Evolutionary conservation across 2,113 vertebrate genomes (phyloP).

Genomic region (Helogale parvula): DNA sequence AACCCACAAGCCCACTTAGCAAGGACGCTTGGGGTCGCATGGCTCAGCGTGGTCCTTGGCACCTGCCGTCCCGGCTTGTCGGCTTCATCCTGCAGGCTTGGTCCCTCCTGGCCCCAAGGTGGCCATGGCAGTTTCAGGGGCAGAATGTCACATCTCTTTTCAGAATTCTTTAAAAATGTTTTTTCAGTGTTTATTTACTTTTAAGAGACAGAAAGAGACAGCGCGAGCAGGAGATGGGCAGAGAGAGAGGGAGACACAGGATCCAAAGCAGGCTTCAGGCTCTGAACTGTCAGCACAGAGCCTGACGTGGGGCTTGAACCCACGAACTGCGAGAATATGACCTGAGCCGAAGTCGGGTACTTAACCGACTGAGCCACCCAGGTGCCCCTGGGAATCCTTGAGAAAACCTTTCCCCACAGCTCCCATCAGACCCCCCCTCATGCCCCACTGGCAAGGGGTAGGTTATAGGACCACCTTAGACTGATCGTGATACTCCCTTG

Average conservation of each 20-base stretch:
- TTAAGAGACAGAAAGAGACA: too few species aligned
- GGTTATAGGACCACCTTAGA: background rate
- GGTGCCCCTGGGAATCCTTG: background rate
- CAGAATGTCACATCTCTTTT: background rate
- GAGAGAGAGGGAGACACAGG: too few species aligned
- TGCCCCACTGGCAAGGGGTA: background rate
- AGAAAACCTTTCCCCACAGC: background rate
- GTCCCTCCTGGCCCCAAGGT: too few species aligned
- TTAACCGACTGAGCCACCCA: too few species aligned
- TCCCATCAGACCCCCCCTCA: background rate
- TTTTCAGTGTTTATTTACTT: too few species aligned
- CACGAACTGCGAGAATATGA: too few species aligned
- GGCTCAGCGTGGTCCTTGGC: background rate
- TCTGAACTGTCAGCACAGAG: too few species aligned
- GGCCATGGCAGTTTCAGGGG: too few species aligned
- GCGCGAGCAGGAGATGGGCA: too few species aligned
- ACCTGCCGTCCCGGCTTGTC: background rate
- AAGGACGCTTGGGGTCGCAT: rapidly evolving
- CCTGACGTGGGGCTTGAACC: too few species aligned
- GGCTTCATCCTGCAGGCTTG: background rate
- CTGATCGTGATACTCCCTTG: background rate
- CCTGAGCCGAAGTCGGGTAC: too few species aligned
- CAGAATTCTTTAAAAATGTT: background rate
- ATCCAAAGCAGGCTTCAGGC: too few species aligned
- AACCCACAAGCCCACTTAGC: background rate